Conservation (phyloP, 2,797 vertebrate genomes). For the Avahi laniger region DNA sequence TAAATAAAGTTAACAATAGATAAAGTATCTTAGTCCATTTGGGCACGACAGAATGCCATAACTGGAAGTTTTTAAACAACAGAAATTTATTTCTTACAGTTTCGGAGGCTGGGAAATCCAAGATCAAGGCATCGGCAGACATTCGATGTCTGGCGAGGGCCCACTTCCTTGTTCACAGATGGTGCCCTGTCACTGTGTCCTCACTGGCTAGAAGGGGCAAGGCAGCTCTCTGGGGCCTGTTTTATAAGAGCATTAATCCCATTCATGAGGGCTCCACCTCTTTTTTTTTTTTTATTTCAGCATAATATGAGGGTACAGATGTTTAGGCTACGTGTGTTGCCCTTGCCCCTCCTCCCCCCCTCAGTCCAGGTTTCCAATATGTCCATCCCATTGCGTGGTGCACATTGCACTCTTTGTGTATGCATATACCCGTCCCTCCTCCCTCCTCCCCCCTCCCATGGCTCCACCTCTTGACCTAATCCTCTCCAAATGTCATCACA, state of each 20-base stretch:
- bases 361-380: too few relatives aligned
- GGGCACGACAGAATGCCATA: background rate
- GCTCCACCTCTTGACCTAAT: background rate
- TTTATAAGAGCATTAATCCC: background rate
- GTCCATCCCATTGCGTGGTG: too few relatives aligned
- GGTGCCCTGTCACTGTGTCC: background rate
- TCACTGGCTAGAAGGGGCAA: background rate
- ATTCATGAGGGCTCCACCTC: background rate
- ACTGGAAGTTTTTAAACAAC: background rate
- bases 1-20: background rate
- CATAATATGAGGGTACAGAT: too few relatives aligned
- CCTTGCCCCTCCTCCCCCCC: too few relatives aligned
- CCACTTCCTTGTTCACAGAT: background rate
- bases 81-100: background rate
- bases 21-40: background rate
- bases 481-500: background rate
- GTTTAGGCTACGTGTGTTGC: too few relatives aligned
- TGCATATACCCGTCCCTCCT: too few relatives aligned
- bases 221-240: background rate
- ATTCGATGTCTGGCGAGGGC: background rate
- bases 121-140: too few relatives aligned
- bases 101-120: background rate
- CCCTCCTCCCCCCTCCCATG: too few relatives aligned
- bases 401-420: too few relatives aligned
- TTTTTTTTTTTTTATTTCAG: too few relatives aligned